These are phyloP conservation scores for Globodera ellingtonae DNA, from an alignment of 1,140 invertebrate species.

Conservation along the genomic window DNA sequence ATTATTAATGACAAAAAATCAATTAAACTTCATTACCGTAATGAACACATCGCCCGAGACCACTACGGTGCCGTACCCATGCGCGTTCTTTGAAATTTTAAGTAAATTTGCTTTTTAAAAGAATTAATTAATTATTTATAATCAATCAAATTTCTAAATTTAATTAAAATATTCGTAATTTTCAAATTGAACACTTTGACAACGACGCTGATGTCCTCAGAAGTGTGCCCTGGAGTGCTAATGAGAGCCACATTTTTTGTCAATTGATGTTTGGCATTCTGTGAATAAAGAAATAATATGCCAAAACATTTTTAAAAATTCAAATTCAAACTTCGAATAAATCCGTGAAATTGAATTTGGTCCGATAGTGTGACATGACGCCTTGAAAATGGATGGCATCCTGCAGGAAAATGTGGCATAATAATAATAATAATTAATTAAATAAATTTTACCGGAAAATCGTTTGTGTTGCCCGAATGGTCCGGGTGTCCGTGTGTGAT, in stretches of 20 bases:
- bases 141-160: too few species aligned
- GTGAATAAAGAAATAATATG: conserved; percentile 13
- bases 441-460: conserved; percentile 24
- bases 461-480: conserved; percentile 58
- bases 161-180: too few species aligned
- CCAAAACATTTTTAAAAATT: background rate
- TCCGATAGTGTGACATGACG: conserved; percentile 45
- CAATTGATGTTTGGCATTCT: conserved; percentile 54
- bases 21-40: conserved; percentile 11
- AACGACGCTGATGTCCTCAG: conserved; percentile 59
- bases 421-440: background rate
- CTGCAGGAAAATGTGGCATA: conserved; percentile 38
- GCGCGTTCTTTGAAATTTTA: conserved; percentile 23
- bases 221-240: conserved; percentile 58
- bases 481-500: conserved; percentile 62
- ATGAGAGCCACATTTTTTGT: conserved; percentile 57
- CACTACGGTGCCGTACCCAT: conserved; percentile 52
- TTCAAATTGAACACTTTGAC: conserved; percentile 28
- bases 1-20: too few species aligned
- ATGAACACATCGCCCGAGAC: conserved; percentile 58
- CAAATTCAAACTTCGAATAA: conserved; percentile 53
- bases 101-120: too few species aligned
- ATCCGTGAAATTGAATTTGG: conserved; percentile 58
- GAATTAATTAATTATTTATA: too few species aligned
- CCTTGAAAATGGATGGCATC: conserved; percentile 62